phyloP scores from a whole-genome alignment of 2,888 invertebrate species.

The Podabrus alpinus region DNA sequence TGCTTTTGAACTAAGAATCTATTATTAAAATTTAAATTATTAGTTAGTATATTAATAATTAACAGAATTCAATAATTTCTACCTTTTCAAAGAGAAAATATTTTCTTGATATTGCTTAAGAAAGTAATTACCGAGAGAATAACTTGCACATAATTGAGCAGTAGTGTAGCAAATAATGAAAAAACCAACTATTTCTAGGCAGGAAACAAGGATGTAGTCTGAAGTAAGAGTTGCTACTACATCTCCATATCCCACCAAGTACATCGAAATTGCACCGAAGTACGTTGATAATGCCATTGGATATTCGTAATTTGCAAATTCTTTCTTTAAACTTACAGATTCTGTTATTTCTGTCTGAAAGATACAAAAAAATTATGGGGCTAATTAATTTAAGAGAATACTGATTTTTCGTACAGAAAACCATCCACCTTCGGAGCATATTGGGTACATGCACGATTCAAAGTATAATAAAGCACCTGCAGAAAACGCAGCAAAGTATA shows the following conservation, averaged over 20 bases:
- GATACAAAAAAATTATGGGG: background rate
- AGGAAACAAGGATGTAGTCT: background rate
- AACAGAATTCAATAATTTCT: background rate
- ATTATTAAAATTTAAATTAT: background rate
- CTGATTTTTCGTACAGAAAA: conserved; percentile 8
- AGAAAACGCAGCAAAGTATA: background rate
- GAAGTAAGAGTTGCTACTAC: background rate
- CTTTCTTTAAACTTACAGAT: background rate
- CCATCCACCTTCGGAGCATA: conserved; percentile 7
- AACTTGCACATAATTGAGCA: conserved; percentile 7
- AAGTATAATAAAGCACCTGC: conserved; percentile 1
- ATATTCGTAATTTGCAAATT: conserved; percentile 5
- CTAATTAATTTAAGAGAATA: background rate
- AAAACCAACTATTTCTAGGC: background rate
- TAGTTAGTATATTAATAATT: background rate
- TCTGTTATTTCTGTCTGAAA: conserved; percentile 2
- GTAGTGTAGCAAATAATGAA: conserved; percentile 8
- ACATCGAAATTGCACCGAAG: conserved; percentile 1
- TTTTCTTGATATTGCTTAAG: conserved; percentile 10
- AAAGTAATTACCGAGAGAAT: background rate
- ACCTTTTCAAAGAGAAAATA: conserved; percentile 9
- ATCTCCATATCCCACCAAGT: conserved; percentile 9
- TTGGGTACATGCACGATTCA: conserved; percentile 1
- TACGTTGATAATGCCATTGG: conserved; percentile 3
- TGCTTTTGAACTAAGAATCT: conserved; percentile 7